phyloP scores from a whole-genome alignment of 2,888 invertebrate species.

The Leucozona laternaria region DNA sequence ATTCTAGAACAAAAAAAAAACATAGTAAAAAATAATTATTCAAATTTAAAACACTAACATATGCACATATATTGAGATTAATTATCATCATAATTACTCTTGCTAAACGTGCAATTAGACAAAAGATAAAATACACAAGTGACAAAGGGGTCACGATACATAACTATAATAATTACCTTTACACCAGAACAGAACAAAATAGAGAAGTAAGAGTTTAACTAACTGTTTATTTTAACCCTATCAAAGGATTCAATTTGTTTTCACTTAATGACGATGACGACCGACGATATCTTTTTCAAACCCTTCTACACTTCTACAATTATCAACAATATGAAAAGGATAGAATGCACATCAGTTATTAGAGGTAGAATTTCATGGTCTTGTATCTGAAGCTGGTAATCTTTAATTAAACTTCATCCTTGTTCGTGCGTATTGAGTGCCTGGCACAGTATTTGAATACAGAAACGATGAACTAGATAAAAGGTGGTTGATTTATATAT shows the following conservation, averaged over 20 bases:
- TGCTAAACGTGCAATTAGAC: conserved; percentile 39
- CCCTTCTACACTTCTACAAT: conserved; percentile 11
- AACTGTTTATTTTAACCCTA: conserved; percentile 36
- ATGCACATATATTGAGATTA: not conserved
- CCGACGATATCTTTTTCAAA: conserved; percentile 55
- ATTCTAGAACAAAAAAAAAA: conserved; percentile 78
- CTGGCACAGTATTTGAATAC: conserved; percentile 11
- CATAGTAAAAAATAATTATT: not conserved
- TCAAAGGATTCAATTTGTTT: conserved; percentile 71
- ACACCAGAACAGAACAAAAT: not conserved
- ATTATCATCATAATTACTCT: conserved; percentile 20
- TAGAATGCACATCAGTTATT: conserved; percentile 41
- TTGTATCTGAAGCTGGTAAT: conserved; percentile 66
- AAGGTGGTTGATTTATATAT: conserved; percentile 37
- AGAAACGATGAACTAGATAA: not conserved
- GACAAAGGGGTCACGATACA: not conserved
- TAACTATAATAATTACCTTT: conserved; percentile 22
- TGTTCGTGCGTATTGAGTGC: conserved; percentile 23
- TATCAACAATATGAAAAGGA: conserved; percentile 29
- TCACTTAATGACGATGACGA: conserved; percentile 63
- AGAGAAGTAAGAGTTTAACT: not conserved
- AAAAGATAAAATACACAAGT: conserved; percentile 34
- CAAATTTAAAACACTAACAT: conserved; percentile 76
- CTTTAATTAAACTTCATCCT: conserved; percentile 73
- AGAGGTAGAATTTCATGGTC: conserved; percentile 38